Percentiles rank a stretch among this genome's conserved stretches.
phyloP scores from a whole-genome alignment of 1,140 invertebrate genomes.

The Ips nitidus region DNA sequence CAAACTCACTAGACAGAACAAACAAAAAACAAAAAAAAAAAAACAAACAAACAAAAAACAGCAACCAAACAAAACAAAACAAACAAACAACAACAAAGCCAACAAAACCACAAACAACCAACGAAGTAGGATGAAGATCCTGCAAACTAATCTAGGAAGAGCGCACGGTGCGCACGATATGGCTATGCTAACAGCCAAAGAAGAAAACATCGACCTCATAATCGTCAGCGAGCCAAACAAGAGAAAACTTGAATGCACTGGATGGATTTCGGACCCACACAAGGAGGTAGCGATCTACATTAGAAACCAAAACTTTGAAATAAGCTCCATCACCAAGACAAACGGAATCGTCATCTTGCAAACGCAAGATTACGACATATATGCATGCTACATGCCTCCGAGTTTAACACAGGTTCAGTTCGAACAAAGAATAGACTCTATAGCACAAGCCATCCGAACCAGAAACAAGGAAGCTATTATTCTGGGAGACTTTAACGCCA shows the following conservation, averaged over 20 bases:
- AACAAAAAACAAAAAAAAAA: neutral
- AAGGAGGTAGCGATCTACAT: slow-evolving; percentile 14
- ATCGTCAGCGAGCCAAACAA: slow-evolving; percentile 20
- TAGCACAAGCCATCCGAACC: neutral
- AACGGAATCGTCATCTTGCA: slow-evolving; percentile 11
- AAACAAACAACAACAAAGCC: too few relatives aligned
- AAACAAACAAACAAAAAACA: neutral
- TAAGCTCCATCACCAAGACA: neutral
- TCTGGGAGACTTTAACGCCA: slow-evolving; percentile 25
- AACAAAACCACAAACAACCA: neutral
- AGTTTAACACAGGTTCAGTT: neutral
- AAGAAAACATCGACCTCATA: slow-evolving; percentile 12
- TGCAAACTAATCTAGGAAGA: slow-evolving; percentile 22
- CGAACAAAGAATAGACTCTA: neutral
- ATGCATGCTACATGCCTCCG: slow-evolving; percentile 24
- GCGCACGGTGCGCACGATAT: slow-evolving; percentile 10
- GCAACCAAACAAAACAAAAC: neutral
- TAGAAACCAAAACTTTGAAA: slow-evolving; percentile 3
- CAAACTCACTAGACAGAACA: neutral
- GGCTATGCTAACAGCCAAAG: slow-evolving; percentile 12
- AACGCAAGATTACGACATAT: slow-evolving; percentile 4
- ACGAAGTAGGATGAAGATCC: slow-evolving; percentile 5
- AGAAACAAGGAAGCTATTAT: slow-evolving; percentile 4
- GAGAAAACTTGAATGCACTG: neutral
- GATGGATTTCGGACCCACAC: slow-evolving; percentile 5